Evolutionary conservation across 1,140 invertebrate genomes (phyloP), one percentile per base, ranked within the genome.

Genomic region (Centruroides vittatus): DNA sequence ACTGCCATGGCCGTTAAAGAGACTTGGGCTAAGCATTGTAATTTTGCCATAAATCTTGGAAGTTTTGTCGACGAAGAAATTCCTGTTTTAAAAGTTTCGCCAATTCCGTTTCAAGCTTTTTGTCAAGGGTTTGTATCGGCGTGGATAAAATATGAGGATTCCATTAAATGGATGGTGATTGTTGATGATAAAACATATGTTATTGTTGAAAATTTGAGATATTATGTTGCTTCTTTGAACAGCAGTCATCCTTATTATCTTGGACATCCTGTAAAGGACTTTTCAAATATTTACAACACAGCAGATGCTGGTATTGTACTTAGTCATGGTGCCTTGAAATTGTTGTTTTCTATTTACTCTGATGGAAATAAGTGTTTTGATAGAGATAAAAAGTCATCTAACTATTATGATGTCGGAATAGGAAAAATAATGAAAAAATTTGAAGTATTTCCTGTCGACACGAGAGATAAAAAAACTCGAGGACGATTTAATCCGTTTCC

Each of bases 131-230:
- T 70, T 23, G 48, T 63, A 12, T 59, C 58, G 35, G 52, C 60
- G 11, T 68, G 60, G 61, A 36, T 60, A 23, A 65, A 57, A 52
- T 67, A 61, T 53, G n/a, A 55, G 55, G 64, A 69, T 34, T 69
- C 73, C 47, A 76, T 71, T 59, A 70, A 75, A 41, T 75, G 73
- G 73, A 68, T 76, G 51, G 57, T 75, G 13, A 72, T 77, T 54
- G 72, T 72, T 23, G 74, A 76, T 63, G 74, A 75, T 59, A 67
- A 71, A 51, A 76, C 74, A 0, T 74, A 70, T 65, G 75, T 73
- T 10, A 68, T 77, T 13, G 58, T 76, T 47, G 75, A 75, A 61
- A 75, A 75, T 61, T 59, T 76, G 11, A 55, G 68, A 10, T 61
- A 68, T 51, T 65, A 67, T 61, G 62, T 70, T 4, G 64, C 68